Percentiles rank a stretch among this genome's conserved stretches.
phyloP scores from a whole-genome alignment of 2,888 invertebrate genomes.

The Esperia sulphurella region DNA sequence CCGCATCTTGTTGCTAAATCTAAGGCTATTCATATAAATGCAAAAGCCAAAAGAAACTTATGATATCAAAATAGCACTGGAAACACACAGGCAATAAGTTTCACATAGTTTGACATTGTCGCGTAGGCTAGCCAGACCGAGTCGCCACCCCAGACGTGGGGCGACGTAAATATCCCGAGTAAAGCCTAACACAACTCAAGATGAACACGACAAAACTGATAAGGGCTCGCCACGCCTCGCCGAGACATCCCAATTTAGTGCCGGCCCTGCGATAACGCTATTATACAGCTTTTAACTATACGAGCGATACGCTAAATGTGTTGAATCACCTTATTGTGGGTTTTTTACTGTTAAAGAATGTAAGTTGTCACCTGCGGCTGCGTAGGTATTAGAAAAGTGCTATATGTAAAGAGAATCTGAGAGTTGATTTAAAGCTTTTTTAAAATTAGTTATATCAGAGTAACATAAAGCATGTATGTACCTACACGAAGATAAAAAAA shows the following conservation, averaged over 20 bases:
- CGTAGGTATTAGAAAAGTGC: neutral
- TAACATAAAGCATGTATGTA: no score
- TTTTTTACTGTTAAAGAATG: slow-evolving; percentile 44
- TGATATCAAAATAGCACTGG: slow-evolving; percentile 26
- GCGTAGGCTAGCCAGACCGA: slow-evolving; percentile 36
- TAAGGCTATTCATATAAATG: neutral
- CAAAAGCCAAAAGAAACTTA: slow-evolving; percentile 7
- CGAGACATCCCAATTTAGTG: slow-evolving; percentile 78
- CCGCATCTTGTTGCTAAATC: neutral
- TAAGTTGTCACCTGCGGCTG: slow-evolving; percentile 37
- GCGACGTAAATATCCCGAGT: slow-evolving; percentile 69
- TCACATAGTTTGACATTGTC: slow-evolving; percentile 62
- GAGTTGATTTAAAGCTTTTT: no score
- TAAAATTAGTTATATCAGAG: no score
- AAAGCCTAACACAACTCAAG: slow-evolving; percentile 79
- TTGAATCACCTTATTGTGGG: slow-evolving; percentile 63
- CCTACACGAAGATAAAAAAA: no score
- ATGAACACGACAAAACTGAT: slow-evolving; percentile 78
- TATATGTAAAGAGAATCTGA: no score
- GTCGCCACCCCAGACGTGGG: slow-evolving; percentile 41
- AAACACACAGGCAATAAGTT: slow-evolving; percentile 45
- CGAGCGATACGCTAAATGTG: slow-evolving; percentile 74
- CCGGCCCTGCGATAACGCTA: slow-evolving; percentile 74
- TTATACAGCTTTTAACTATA: slow-evolving; percentile 79
- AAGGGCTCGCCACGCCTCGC: slow-evolving; percentile 62